Conservation (phyloP, 2,888 invertebrate genomes). For the Caenorhabditis sulstoni region DNA sequence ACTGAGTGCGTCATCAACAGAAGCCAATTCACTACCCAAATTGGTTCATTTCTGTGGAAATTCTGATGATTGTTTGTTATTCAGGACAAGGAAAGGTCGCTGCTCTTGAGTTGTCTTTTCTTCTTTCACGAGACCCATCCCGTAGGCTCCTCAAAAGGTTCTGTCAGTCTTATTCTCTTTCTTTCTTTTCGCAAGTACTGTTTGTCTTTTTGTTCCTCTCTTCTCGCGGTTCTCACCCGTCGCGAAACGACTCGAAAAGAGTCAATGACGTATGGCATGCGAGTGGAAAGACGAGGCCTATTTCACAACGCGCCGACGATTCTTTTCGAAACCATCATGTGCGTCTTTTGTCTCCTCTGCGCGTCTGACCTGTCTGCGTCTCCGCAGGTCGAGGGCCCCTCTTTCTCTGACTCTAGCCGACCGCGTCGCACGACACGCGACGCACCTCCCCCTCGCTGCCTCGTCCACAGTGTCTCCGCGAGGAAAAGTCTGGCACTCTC, state of each 20-base stretch:
- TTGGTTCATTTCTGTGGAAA: too few species aligned
- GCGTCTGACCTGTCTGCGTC: constrained; percentile 9
- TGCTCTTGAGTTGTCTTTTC: too few species aligned
- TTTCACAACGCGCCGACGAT: constrained; percentile 24
- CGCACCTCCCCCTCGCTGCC: constrained; percentile 15
- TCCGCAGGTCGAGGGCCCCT: neutral
- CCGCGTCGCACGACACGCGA: constrained; percentile 31
- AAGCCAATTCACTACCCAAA: too few species aligned
- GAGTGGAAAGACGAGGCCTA: constrained; percentile 1
- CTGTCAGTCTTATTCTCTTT: neutral
- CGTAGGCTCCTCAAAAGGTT: too few species aligned
- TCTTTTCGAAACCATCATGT: constrained; percentile 17
- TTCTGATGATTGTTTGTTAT: too few species aligned
- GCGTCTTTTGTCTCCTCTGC: neutral
- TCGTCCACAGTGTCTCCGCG: neutral
- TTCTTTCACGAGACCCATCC: too few species aligned
- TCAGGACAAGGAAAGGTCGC: too few species aligned
- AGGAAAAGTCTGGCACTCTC: constrained; percentile 13
- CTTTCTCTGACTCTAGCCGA: neutral
- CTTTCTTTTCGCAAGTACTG: neutral
- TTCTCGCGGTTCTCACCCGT: neutral
- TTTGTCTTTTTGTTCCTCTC: neutral
- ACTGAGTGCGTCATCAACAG: neutral
- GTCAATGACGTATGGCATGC: constrained; percentile 26
- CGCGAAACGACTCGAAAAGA: constrained; percentile 35